Conservation (phyloP, 2,113 vertebrate genomes). For the Muscicapa adusta region DNA sequence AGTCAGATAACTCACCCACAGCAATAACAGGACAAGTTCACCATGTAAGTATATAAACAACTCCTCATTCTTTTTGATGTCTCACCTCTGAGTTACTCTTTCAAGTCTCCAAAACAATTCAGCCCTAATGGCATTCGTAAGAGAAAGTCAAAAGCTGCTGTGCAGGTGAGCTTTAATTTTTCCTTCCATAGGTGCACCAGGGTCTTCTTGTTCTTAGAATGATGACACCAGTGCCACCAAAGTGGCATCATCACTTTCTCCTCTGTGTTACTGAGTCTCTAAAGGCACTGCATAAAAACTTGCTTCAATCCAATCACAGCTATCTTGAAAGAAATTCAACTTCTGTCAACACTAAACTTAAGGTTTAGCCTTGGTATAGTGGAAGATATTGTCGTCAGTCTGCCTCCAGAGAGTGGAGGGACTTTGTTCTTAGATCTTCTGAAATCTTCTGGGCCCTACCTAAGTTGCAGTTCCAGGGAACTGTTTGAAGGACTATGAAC, state of each 20-base stretch:
- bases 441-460: background rate
- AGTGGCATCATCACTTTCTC: background rate
- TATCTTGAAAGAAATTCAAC: background rate
- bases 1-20: background rate
- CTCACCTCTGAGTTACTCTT: background rate
- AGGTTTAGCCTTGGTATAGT: background rate
- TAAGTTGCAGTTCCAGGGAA: background rate
- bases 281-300: background rate
- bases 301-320: background rate
- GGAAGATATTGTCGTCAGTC: background rate
- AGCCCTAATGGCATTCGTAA: background rate
- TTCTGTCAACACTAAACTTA: background rate
- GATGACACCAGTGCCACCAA: background rate
- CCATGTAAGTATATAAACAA: background rate
- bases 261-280: background rate
- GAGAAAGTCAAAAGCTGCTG: background rate
- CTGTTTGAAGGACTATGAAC: background rate
- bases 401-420: background rate
- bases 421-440: background rate
- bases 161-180: background rate
- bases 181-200: background rate
- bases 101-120: background rate
- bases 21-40: background rate
- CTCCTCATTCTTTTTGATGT: background rate
- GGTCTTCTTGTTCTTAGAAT: background rate